phyloP scores from a whole-genome alignment of 2,797 vertebrate species.

The Tenualosa thibaudeaui region DNA sequence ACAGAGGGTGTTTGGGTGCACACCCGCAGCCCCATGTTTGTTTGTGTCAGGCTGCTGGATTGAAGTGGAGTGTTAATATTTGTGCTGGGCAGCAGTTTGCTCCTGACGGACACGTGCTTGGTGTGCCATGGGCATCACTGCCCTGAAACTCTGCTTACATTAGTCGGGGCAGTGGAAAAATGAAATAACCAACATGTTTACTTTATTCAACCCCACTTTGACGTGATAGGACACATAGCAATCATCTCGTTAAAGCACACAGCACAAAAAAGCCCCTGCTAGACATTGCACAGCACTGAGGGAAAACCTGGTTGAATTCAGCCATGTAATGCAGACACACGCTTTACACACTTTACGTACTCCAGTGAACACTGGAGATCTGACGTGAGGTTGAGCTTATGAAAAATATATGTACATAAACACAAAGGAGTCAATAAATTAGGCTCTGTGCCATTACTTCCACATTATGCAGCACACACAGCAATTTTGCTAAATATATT shows the following conservation, averaged over 20 bases:
- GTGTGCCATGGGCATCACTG: constrained; percentile 6
- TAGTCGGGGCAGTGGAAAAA: constrained; percentile 22
- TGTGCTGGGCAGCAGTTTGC: constrained; percentile 39
- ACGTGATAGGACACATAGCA: constrained; percentile 12
- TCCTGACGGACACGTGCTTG: background rate
- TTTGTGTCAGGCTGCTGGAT: background rate
- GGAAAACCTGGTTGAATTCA: background rate
- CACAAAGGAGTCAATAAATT: background rate
- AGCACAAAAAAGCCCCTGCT: background rate
- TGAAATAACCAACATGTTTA: background rate
- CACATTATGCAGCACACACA: no score
- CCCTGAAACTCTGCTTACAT: background rate
- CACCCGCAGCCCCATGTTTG: background rate
- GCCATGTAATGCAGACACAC: background rate
- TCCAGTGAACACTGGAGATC: background rate
- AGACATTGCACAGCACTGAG: background rate
- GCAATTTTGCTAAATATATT: background rate
- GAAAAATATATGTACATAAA: background rate
- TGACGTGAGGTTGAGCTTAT: background rate
- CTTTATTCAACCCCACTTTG: constrained; percentile 18
- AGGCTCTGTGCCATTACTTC: background rate
- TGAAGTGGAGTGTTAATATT: constrained; percentile 43
- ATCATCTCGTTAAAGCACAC: constrained; percentile 6
- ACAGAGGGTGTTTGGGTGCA: background rate
- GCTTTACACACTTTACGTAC: background rate